These are phyloP conservation scores for Megaceryle torquata DNA, from an alignment of 2,113 vertebrate species.

Conservation along the genomic window DNA sequence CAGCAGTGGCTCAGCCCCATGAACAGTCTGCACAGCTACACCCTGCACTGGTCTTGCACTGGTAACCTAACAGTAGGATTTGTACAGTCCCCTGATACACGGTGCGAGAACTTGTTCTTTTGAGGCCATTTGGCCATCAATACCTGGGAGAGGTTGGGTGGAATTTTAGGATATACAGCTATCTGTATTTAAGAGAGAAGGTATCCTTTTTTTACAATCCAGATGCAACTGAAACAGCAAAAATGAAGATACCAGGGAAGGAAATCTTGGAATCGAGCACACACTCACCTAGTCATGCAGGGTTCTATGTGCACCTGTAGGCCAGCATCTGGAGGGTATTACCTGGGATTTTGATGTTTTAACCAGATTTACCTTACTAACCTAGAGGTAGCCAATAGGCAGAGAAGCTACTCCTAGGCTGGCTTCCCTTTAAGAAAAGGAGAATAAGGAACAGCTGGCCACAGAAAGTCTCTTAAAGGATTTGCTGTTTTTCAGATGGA, in stretches of 20 bases:
- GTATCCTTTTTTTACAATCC: too few relatives aligned
- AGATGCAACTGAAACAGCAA: background rate
- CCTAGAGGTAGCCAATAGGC: background rate
- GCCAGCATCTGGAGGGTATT: too few relatives aligned
- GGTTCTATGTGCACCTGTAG: fast-evolving
- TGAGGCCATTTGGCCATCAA: background rate
- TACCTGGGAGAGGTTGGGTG: too few relatives aligned
- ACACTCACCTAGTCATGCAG: background rate
- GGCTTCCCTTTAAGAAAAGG: background rate
- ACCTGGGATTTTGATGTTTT: background rate
- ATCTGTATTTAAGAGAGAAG: background rate
- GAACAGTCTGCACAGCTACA: background rate
- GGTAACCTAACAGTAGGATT: too few relatives aligned
- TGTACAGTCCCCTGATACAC: fast-evolving
- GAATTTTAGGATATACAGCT: background rate
- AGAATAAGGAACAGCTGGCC: background rate
- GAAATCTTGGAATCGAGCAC: background rate
- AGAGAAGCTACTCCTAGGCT: background rate
- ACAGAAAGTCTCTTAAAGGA: background rate
- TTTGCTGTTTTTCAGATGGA: background rate
- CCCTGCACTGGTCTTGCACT: background rate
- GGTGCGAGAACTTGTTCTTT: fast-evolving
- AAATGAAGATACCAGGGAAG: background rate
- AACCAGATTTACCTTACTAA: background rate
- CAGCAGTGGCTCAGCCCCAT: too few relatives aligned